Evolutionary conservation across 2,113 vertebrate species (phyloP).

Genomic region (Uropsilus gracilis): DNA sequence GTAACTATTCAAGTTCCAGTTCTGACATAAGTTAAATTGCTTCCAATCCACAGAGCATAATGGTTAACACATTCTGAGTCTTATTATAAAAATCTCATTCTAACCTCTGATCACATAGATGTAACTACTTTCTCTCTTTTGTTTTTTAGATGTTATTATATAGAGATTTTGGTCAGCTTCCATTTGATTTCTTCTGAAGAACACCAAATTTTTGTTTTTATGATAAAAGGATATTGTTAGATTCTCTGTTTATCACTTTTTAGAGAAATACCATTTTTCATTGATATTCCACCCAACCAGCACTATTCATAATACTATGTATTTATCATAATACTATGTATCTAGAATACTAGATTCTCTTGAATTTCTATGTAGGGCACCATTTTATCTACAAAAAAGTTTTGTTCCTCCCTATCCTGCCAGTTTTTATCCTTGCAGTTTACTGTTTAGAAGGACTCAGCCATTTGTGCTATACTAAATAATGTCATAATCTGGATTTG

Average conservation of each 20-base stretch:
- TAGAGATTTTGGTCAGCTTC: background rate
- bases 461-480: background rate
- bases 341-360: background rate
- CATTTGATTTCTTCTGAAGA: conserved; percentile 35
- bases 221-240: conserved; percentile 39
- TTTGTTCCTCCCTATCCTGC: too few relatives aligned
- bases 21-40: background rate
- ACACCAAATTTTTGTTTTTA: conserved; percentile 11
- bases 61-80: background rate
- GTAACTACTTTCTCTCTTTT: background rate
- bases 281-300: conserved; percentile 27
- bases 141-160: background rate
- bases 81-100: background rate
- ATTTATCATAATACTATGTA: background rate
- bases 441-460: background rate
- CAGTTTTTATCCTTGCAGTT: background rate
- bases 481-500: background rate
- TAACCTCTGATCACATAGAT: conserved; percentile 19
- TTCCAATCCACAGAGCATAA: background rate
- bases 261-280: conserved; percentile 31
- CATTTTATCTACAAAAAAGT: conserved; percentile 47
- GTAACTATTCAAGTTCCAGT: background rate
- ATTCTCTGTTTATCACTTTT: conserved; percentile 44
- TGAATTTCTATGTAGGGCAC: background rate
- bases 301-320: background rate